phyloP scores from a whole-genome alignment of 2,888 invertebrate species.

The Pristionchus japonicus region DNA sequence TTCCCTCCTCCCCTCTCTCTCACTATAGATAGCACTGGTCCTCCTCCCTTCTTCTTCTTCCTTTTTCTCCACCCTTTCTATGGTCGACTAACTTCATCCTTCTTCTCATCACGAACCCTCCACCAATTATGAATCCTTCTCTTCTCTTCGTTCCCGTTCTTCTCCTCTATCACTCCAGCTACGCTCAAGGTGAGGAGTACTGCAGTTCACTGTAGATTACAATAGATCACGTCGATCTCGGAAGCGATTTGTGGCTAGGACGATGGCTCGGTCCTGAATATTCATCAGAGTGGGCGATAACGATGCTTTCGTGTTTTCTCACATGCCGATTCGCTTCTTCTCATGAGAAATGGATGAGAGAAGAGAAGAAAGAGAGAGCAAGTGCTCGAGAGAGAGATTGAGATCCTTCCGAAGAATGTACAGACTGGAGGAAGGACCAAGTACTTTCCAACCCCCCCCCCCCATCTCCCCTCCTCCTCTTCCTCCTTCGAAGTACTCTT shows the following conservation, averaged over 20 bases:
- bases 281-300: neutral
- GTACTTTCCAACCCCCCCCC: neutral
- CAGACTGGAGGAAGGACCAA: neutral
- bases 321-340: neutral
- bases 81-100: conserved; percentile 12
- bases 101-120: neutral
- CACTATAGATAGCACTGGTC: conserved; percentile 36
- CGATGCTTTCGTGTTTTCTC: neutral
- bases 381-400: neutral
- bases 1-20: conserved; percentile 9
- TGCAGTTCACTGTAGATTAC: neutral
- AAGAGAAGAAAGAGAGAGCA: neutral
- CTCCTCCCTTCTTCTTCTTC: conserved; percentile 20
- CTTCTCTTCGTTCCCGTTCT: neutral
- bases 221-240: neutral
- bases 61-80: conserved; percentile 33
- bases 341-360: conserved; percentile 36
- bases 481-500: neutral
- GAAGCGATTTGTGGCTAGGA: neutral
- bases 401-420: neutral
- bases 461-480: neutral
- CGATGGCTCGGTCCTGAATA: too few species aligned
- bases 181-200: conserved; percentile 12
- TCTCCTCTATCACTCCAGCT: neutral
- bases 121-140: neutral